Evolutionary conservation across 2,113 vertebrate species (phyloP), one percentile per base, ranked within the genome.

Genomic region (Macrotis lagotis): DNA sequence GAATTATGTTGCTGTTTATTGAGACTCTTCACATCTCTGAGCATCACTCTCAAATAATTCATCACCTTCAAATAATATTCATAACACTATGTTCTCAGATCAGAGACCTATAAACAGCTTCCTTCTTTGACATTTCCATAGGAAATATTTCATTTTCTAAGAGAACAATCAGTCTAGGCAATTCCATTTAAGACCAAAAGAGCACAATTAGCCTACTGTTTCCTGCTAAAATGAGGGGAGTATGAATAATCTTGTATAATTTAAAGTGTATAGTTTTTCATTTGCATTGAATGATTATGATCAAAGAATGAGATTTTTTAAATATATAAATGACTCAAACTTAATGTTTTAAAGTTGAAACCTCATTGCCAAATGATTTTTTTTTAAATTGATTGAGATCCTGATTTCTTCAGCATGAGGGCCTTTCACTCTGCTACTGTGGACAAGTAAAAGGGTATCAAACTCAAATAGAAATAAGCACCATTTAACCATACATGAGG

Each of bases 91-190:
- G 48, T 89, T 96, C 51, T 51, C 22, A 48, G 48, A 48, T 48
- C 51, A 91, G 93, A 48, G 48, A 93, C 37, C 93, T 37, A 50
- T 90, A 47, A 50, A 95, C 95, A 95, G 91, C 0, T 93, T 96
- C 90, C 74, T 95, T 19, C 95, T 4, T 91, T 97, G 92, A 90
- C 91, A 88, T 91, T 96, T 91, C 51, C 51, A 91, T 93, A 55
- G 3, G 90, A 3, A 91, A 50, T 91, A 92, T 93, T 97, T 28
- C 97, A 26, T 92, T 96, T 97, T 92, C 92, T 96, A 93, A 92
- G 8, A 51, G 9, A 90, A 31, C 31, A 95, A 25, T 50, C 89
- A 88, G 31, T 50, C 95, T 44, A 16, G 50, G 19, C 53, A 96
- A 93, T 92, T 96, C 59, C 50, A 95, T 44, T 91, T 49, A 55